phyloP scores from a whole-genome alignment of 1,140 invertebrate species.

The Drosophila sturtevanti region DNA sequence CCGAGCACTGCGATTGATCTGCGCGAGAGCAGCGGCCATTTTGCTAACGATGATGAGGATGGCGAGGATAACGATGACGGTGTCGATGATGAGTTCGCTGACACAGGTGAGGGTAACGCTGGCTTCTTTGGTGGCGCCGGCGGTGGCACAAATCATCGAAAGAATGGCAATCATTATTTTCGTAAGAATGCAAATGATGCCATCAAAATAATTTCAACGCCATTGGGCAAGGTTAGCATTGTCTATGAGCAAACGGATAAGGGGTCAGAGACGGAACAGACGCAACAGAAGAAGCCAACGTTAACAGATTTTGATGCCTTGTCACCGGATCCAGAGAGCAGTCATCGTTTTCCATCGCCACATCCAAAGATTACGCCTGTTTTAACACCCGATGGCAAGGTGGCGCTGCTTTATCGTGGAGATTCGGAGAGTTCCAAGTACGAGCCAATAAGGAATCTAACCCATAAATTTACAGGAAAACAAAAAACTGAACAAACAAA shows the following conservation, averaged over 20 bases:
- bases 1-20: constrained; percentile 78
- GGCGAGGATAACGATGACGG: constrained; percentile 78
- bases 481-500: constrained; percentile 32
- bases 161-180: constrained; percentile 65
- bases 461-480: constrained; percentile 67
- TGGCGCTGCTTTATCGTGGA: constrained; percentile 82
- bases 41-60: constrained; percentile 82
- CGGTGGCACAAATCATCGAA: constrained; percentile 47
- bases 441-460: constrained; percentile 81
- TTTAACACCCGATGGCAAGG: constrained; percentile 82
- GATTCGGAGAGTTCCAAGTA: constrained; percentile 82
- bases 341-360: constrained; percentile 82
- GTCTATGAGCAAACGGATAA: constrained; percentile 79
- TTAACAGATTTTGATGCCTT: constrained; percentile 80
- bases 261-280: constrained; percentile 33
- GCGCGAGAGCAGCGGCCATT: constrained; percentile 82
- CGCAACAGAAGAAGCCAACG: constrained; percentile 64
- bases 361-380: constrained; percentile 83
- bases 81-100: constrained; percentile 74
- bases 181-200: constrained; percentile 82
- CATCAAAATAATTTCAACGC: constrained; percentile 82
- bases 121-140: constrained; percentile 56
- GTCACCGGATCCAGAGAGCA: constrained; percentile 81
- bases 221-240: constrained; percentile 80
- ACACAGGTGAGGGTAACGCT: constrained; percentile 57